Base-by-base conservation (phyloP, 2,797 vertebrate genomes). In the Todus mexicanus region DNA sequence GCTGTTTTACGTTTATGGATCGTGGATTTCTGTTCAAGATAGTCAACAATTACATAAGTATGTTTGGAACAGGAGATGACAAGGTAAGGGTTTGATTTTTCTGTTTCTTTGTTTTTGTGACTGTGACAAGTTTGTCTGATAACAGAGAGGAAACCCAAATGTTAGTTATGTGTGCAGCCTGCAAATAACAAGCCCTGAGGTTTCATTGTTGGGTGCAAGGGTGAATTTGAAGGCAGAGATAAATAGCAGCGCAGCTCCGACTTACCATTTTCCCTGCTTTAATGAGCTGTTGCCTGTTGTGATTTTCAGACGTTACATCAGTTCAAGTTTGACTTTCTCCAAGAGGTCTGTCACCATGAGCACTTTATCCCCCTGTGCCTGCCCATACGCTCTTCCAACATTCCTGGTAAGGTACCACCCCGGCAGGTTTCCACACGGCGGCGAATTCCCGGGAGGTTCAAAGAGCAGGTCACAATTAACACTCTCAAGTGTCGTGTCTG, bases 1-100 rank as follows among this genome's bases (percentile, higher is more conserved):
- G 98, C 61, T 99, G 99, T 93, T 99, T 99, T 81, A 99, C 99
- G 1, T 98, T 99, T 93, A 99, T 99, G 99, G 99, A 99, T 96
- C 97, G 99, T 97, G 99, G 99, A 77, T 99, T 99, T 96, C 98
- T 99, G 86, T 99, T 99, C 97, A 99, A 98, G 96, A 97, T 99
- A 92, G 98, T 99, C 71, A 99, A 98, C 97, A 98, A 97, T 95
- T 99, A 99, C 51, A 97, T 99, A 89, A 99, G 98, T 97, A 99
- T 98, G 98, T 99, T 99, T 97, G 98, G 98, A 50, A 97, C 98
- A 11, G 98, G 98, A n/a, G 99, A 99, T 68, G 97, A 98, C 97
- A 99, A 99, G 99, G 99, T 99, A 98, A 95, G 27, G 4, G 20
- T 88, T 33, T 42, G n/a, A 8, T 43, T 54, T 27, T 27, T 53